Base-by-base conservation (phyloP, 2,113 vertebrate species). In the Amphilophus citrinellus region DNA sequence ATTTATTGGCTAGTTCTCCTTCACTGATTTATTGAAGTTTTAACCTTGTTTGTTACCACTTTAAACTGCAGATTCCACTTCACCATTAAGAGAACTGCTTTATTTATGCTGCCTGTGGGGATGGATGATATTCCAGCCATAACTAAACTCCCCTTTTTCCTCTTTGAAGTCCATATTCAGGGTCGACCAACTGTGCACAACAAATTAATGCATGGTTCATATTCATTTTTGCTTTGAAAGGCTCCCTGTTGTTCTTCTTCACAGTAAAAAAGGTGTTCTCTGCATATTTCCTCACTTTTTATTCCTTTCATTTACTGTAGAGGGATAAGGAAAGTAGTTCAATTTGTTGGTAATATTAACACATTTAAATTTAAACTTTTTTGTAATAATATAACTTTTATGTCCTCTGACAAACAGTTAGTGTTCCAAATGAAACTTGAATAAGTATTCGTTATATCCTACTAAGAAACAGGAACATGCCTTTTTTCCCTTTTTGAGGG, bases 41-140 rank as follows among this genome's bases (percentile, higher is more conserved):
- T 84, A 73, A 87, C 87, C 71, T 79, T 32, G 2, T 22, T 50
- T 9, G 7, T 78, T 57, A 62, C 10, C 11, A 24, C 57, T 37
- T 61, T 22, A 18, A 58, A 65, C 11, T 17, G 24, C 2, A 24
- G 75, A 77, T 35, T 62, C 62, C 47, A 59, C 20, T 61, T 73
- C 73, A n/a, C 65, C 4, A 39, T 37, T 8, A 60, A 50, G 11
- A 60, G 17, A 77, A 27, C 14, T 61, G n/a, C 24, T 76, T 76
- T 3, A 68, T 78, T 84, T 81, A 56, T 50, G 84, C 88, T 89
- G 87, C 85, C 61, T 84, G 14, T n/a, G 30, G 37, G 37, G 5
- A 39, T 10, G 53, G 10, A 44, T 71, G 63, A 61, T 81, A 50
- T 15, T 44, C 47, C 3, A 44, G 20, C 63, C 30, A 22, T 30